Percentiles rank a stretch among this genome's conserved stretches.
Evolutionary conservation across 2,888 invertebrate species (phyloP).

Genomic region (Hyles lineata): DNA sequence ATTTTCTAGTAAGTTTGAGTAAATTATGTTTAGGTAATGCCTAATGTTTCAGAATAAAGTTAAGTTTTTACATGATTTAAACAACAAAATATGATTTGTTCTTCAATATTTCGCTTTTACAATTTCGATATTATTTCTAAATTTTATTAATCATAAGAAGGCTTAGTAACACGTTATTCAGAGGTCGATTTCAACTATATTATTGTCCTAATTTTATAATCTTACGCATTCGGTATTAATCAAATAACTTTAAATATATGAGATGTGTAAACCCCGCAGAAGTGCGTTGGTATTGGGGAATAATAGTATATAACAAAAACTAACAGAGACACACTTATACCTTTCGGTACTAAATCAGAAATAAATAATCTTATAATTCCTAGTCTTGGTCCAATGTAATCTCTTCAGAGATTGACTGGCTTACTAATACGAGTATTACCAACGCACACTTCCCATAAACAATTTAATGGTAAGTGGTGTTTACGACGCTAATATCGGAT

Average conservation of each 20-base stretch:
- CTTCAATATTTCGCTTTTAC: constrained; percentile 4
- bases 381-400: background rate
- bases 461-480: constrained; percentile 22
- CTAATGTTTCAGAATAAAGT: background rate
- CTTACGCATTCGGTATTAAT: background rate
- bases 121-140: background rate
- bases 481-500: constrained; percentile 25
- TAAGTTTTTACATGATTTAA: no score
- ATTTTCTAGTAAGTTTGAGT: background rate
- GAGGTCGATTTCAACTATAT: constrained; percentile 6
- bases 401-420: background rate
- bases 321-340: background rate
- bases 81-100: no score
- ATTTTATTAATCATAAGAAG: constrained; percentile 1
- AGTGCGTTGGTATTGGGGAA: no score
- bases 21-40: background rate
- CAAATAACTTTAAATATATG: no score
- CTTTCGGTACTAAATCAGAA: background rate
- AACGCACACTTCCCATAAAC: background rate
- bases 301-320: no score
- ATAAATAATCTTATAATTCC: background rate
- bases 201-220: background rate
- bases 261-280: no score
- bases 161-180: constrained; percentile 4
- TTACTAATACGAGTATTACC: background rate